phyloP scores from a whole-genome alignment of 2,797 vertebrate genomes.

The Tauraco hartlaubi region DNA sequence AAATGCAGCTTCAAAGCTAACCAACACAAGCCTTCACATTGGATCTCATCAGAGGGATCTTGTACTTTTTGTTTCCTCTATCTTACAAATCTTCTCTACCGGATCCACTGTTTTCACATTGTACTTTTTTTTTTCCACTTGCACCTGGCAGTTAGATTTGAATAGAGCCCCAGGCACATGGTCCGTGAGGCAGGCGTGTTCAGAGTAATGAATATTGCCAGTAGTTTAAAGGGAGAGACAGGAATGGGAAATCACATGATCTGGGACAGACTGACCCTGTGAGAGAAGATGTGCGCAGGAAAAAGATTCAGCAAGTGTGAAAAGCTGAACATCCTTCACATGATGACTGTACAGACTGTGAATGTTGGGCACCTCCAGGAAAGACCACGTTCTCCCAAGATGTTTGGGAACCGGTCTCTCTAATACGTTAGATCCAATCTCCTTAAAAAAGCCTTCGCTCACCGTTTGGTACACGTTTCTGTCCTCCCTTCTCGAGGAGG shows the following conservation, averaged over 20 bases:
- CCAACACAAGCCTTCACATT: background rate
- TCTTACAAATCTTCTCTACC: background rate
- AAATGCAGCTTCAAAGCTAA: slow-evolving; percentile 16
- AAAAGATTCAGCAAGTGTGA: background rate
- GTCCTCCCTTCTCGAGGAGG: background rate
- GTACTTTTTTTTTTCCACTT: background rate
- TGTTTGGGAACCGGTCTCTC: background rate
- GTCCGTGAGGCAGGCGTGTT: background rate
- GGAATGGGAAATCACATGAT: background rate
- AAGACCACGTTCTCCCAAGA: background rate
- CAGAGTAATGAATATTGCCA: background rate
- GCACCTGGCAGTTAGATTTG: background rate
- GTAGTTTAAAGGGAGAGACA: background rate
- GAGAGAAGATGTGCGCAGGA: background rate
- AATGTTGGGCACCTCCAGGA: background rate
- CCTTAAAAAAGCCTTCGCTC: background rate
- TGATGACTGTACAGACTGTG: background rate
- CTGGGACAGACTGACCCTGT: background rate
- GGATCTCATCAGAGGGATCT: background rate
- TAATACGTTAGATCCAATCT: background rate
- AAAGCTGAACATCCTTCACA: background rate
- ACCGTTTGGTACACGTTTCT: background rate
- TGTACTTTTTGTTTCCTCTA: background rate
- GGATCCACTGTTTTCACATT: background rate
- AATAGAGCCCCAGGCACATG: background rate